Percentiles rank a stretch among this genome's conserved stretches.
phyloP scores from a whole-genome alignment of 2,797 vertebrate genomes.

The Alexandromys oeconomus region DNA sequence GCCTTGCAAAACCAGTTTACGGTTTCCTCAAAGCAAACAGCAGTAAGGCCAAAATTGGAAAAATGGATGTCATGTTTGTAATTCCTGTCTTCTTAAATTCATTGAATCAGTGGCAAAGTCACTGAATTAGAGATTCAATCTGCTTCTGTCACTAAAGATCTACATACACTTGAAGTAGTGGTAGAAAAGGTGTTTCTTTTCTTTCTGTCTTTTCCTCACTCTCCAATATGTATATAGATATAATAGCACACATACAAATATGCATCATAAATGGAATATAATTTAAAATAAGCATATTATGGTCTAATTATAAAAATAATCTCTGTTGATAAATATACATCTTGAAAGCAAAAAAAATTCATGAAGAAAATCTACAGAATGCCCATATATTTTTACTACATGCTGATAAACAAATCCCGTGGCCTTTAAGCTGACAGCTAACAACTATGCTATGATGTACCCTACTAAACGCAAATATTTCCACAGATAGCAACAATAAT shows the following conservation, averaged over 20 bases:
- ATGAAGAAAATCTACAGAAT: background rate
- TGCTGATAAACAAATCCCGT: background rate
- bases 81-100: background rate
- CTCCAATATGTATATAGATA: background rate
- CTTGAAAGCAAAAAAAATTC: background rate
- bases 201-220: background rate
- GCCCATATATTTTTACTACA: background rate
- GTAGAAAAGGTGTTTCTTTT: background rate
- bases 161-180: background rate
- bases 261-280: background rate
- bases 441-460: background rate
- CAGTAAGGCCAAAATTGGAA: background rate
- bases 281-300: background rate
- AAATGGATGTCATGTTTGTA: background rate
- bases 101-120: background rate
- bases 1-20: background rate
- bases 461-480: background rate
- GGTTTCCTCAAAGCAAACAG: background rate
- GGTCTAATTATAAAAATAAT: slow-evolving; percentile 7
- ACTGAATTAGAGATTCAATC: background rate
- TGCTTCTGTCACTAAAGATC: background rate
- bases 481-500: background rate
- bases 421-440: background rate
- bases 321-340: background rate
- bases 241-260: background rate